These are phyloP conservation scores for Nothobranchius furzeri DNA, from an alignment of 2,113 vertebrate genomes.

Conservation along the genomic window DNA sequence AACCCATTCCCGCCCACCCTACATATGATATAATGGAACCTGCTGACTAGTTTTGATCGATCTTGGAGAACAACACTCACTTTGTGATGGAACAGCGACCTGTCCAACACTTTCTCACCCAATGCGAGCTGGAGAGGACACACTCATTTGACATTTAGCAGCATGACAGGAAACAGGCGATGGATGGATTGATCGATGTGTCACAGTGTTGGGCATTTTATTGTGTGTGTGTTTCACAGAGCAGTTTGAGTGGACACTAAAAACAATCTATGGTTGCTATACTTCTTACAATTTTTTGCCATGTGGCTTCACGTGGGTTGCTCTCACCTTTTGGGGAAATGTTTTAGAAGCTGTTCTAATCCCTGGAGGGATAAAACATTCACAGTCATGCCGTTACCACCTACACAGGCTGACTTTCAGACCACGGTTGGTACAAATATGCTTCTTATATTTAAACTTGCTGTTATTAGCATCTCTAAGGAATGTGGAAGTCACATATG, in stretches of 20 bases:
- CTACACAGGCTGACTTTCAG: neutral
- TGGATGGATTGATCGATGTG: slow-evolving; percentile 8
- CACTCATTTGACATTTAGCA: slow-evolving; percentile 16
- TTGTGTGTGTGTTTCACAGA: slow-evolving; percentile 2
- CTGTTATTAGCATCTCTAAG: neutral
- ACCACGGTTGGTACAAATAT: neutral
- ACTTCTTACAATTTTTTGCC: neutral
- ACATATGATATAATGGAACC: slow-evolving; percentile 8
- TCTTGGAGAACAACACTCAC: slow-evolving; percentile 4
- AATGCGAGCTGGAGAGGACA: neutral
- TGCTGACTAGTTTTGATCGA: slow-evolving; percentile 29
- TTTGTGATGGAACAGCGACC: slow-evolving; percentile 1
- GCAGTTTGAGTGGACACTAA: neutral
- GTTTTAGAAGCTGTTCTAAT: neutral
- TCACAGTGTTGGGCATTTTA: neutral
- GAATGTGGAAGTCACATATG: neutral
- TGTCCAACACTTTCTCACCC: neutral
- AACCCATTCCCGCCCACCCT: slow-evolving; percentile 14
- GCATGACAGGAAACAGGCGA: slow-evolving; percentile 4
- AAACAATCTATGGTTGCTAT: neutral
- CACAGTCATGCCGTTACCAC: neutral
- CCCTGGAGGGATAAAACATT: neutral
- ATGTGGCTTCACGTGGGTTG: neutral
- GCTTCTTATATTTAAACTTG: neutral
- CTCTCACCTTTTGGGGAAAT: neutral